These are phyloP conservation scores for Brotula barbata DNA, from an alignment of 2,797 vertebrate genomes.

Conservation along the genomic window DNA sequence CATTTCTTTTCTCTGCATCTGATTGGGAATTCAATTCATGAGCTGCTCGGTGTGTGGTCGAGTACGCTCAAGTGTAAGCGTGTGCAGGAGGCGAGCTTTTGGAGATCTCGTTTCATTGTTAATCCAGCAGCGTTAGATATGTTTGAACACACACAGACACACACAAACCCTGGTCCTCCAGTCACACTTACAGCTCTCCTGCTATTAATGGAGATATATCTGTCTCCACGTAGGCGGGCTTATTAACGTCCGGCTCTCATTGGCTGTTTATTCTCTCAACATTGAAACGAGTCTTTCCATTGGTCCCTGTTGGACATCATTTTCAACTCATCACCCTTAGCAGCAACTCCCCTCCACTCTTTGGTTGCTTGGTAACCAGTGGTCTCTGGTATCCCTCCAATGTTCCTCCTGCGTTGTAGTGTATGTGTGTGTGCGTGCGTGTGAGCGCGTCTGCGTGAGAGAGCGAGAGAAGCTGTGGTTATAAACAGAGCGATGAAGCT, in stretches of 20 bases:
- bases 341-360: conserved; percentile 77
- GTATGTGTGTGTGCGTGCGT: conserved; percentile 17
- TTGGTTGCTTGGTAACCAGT: conserved; percentile 91
- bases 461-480: conserved; percentile 1
- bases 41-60: conserved; percentile 37
- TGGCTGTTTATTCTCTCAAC: conserved; percentile 47
- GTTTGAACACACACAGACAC: conserved; percentile 29
- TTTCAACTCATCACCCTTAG: conserved; percentile 63
- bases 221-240: conserved; percentile 61
- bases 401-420: conserved; percentile 44
- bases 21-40: conserved; percentile 42
- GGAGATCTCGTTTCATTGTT: conserved; percentile 54
- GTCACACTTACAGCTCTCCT: conserved; percentile 66
- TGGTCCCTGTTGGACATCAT: conserved; percentile 55
- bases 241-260: conserved; percentile 48
- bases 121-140: conserved; percentile 54
- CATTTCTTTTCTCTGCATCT: conserved; percentile 44
- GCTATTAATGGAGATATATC: conserved; percentile 75
- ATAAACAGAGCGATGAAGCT: conserved; percentile 13
- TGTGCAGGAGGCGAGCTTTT: conserved; percentile 19
- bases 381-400: conserved; percentile 80
- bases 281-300: conserved; percentile 41
- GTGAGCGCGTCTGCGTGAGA: too few relatives aligned
- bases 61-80: conserved; percentile 10
- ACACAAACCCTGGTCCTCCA: conserved; percentile 37